Evolutionary conservation across 2,888 invertebrate genomes (phyloP), one percentile per base, ranked within the genome.

Genomic region (Imbricaverruca yamaguchii): DNA sequence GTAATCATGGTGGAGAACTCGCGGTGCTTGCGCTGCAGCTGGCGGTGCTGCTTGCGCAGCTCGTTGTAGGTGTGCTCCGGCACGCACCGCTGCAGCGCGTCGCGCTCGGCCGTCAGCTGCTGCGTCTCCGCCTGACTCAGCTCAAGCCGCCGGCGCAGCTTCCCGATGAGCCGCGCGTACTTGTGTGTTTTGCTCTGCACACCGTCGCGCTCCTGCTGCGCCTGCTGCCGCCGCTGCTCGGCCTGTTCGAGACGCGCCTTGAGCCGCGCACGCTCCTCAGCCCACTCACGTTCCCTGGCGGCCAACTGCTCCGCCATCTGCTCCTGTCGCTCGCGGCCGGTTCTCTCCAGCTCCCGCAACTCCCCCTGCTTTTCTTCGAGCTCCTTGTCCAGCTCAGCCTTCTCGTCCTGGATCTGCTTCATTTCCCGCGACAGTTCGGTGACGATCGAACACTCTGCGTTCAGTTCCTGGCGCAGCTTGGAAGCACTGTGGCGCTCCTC

Each of bases 61-160:
- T 74, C 74, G 74, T 74, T 74, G 74, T 74, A 74, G 9, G 74
- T 74, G 55, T 74, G 74, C 55, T 74, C 74, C 12, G 74, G 74
- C 21, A 74, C 74, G 53, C 74, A 74, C 10, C 74, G 74, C 53
- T 18, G 18, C 15, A 74, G 53, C 9, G 74, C 74, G 55, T 74
- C 74, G 7, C 74, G 18, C 74, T 74, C 74, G 21, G 74, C 74
- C 21, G 74, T 55, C 74, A 74, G 74, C 74, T 74, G 74, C 74
- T 74, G 53, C 21, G 21, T 74, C 53, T 74, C 74, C 18, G 74
- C 74, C 55, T 55, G 74, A 11, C 53, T 18, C 74, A 74, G 55
- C 74, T 74, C 74, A 55, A 74, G 18, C 18, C 74, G 74, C 15
- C 74, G 53, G 53, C 74, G 74, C 53, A 74, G 74, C 74, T 74